Base-by-base conservation (phyloP, 2,888 invertebrate genomes). In the Ctenicera cuprea region DNA sequence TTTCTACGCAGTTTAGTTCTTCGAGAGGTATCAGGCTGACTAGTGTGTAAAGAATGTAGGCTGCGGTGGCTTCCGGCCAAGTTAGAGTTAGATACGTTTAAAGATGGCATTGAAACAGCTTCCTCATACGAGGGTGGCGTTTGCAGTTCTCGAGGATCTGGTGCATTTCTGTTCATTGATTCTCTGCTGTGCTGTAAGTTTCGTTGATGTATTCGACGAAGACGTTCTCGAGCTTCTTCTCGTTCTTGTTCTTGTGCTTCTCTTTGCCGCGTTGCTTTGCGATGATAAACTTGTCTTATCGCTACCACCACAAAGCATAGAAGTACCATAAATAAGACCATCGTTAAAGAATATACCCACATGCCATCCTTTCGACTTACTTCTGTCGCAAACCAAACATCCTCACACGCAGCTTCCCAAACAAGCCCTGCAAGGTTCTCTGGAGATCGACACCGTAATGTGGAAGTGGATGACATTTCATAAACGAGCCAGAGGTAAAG, bases 71-170 rank as follows among this genome's bases (percentile, higher is more conserved):
- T 86, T 48, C 84, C 86, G n/a, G 83, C 80, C 62, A 86, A 77
- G 75, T 84, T 86, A 79, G 90, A 90, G 80, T 89, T 89, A 0
- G 92, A 92, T 3, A 89, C 85, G 79, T 91, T 91, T 43, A 93
- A 81, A 82, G 92, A 91, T 0, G 94, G 93, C 91, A 95, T 92
- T 18, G 91, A 89, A 69, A 95, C 88, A 37, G 94, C 95, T 87
- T 94, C 94, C 80, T 92, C 92, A 81, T 95, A 95, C 2, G 92
- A 92, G 0, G 95, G 95, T 41, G 94, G 92, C 71, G 91, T 90
- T 33, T 92, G 88, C 62, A 91, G 84, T 86, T 94, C 94, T 78
- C 93, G 89, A 0, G 91, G 91, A 84, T 93, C 93, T 5, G 93
- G 91, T 20, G 92, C 91, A 82, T 91, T 93, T 64, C 89, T 87